Evolutionary conservation across 2,797 vertebrate genomes (phyloP).

Genomic region (Crocidura indochinensis): DNA sequence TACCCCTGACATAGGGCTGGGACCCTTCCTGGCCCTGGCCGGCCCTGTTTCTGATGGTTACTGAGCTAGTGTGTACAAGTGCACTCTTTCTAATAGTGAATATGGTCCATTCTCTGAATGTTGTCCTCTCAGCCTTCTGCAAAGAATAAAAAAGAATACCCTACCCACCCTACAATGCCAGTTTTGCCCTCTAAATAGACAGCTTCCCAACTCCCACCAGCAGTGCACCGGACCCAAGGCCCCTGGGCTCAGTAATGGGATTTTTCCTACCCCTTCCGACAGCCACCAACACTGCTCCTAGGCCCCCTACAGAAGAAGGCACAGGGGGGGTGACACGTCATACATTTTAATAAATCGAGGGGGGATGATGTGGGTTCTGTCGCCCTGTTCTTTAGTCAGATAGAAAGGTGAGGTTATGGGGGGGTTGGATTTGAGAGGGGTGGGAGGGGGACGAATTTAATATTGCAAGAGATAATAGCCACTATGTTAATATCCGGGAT

Average conservation of each 20-base stretch:
- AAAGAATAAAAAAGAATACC: constrained; percentile 61
- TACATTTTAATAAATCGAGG: constrained; percentile 90
- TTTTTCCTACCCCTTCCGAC: constrained; percentile 79
- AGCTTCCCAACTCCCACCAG: constrained; percentile 70
- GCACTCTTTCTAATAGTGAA: constrained; percentile 85
- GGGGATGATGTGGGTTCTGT: constrained; percentile 89
- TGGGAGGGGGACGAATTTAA: constrained; percentile 88
- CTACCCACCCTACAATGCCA: constrained; percentile 71
- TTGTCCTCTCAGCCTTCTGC: constrained; percentile 66
- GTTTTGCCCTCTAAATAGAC: constrained; percentile 84
- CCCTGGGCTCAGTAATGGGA: constrained; percentile 80
- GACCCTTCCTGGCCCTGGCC: constrained; percentile 88
- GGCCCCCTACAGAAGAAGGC: constrained; percentile 77
- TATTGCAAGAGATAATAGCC: constrained; percentile 93
- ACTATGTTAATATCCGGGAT: constrained; percentile 94
- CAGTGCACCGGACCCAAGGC: constrained; percentile 55
- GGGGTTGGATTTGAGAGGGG: constrained; percentile 82
- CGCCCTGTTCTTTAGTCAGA: constrained; percentile 90
- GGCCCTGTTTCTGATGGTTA: constrained; percentile 88
- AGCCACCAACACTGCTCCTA: constrained; percentile 77
- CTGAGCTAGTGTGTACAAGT: constrained; percentile 81
- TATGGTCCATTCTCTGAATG: constrained; percentile 80
- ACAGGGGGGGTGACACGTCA: constrained; percentile 79
- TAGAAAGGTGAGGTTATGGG: constrained; percentile 90
- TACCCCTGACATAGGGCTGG: constrained; percentile 80